Base-by-base conservation (phyloP, 1,140 invertebrate genomes). In the Cotesia chilonis region DNA sequence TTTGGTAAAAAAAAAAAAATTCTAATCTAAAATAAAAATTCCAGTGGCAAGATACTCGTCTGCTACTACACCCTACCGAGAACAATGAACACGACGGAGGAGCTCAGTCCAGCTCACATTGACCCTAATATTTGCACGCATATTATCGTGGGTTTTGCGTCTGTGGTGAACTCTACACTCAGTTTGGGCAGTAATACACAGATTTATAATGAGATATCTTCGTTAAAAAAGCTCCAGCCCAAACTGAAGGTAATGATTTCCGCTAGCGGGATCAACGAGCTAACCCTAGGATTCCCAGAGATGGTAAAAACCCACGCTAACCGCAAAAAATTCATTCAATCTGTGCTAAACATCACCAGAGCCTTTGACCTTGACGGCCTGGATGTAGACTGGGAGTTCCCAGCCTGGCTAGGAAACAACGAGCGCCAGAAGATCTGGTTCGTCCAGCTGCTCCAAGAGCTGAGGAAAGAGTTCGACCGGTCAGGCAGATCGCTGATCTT, bases 371-470 rank as follows among this genome's bases (percentile, higher is more conserved):
- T 96, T 14, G 94, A 96, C 87, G 95, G 95, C 28, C 85, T 96
- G 5, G 95, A 96, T 83, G 81, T 96, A 55, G 95, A 96, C 79
- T 96, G 94, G 94, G 95, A 97, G 83, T 96, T 95, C 82, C 95
- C 95, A 7, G 81, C 80, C 17, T 87, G 77, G 82, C 73, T 77
- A 20, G 78, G 78, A 69, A 72, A 65, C 47, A 80, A 82, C 77
- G 87, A 85, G 76, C 88, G 87, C 41, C 89, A 92, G 80, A 89
- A 88, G 75, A 91, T 91, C 83, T 91, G 93, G 84, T 94, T 94
- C 76, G 89, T 90, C 1, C 90, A 93, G 77, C 80, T 96, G 5
- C 78, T 95, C 2, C 84, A 91, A 72, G 92, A 94, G 82, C 89
- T 94, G 14, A 87, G 91, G 36, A 85, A 87, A 73, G 90, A 91